Evolutionary conservation across 2,113 vertebrate genomes (phyloP).

Genomic region (Rhipidura dahli): DNA sequence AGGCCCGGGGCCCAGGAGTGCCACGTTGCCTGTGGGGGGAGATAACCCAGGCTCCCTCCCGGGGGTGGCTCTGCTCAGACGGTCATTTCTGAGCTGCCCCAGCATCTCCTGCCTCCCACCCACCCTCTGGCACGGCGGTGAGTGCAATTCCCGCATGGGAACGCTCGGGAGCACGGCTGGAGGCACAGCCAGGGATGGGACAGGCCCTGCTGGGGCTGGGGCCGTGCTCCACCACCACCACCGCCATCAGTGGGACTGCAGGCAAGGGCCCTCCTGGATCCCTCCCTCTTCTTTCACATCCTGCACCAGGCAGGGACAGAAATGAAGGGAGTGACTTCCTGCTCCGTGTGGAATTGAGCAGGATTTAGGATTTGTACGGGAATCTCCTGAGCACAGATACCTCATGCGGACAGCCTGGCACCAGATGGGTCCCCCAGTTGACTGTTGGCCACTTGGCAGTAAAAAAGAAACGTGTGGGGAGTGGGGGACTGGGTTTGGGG

Average conservation of each 20-base stretch:
- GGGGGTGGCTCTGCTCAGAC: neutral
- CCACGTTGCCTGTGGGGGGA: neutral
- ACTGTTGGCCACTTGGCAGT: neutral
- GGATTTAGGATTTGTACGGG: neutral
- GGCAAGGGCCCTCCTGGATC: neutral
- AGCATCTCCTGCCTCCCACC: neutral
- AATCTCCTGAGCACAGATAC: accelerated
- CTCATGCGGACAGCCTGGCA: neutral
- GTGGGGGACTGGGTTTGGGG: neutral
- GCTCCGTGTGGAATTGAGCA: neutral
- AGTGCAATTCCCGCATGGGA: neutral
- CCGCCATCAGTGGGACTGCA: accelerated
- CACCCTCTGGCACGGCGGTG: neutral
- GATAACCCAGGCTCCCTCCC: neutral
- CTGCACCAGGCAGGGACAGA: neutral
- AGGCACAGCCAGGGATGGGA: neutral
- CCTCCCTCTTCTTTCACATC: neutral
- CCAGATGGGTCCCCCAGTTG: too few relatives aligned
- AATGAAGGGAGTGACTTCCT: neutral
- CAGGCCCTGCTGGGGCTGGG: neutral
- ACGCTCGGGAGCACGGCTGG: neutral
- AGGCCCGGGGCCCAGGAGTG: neutral
- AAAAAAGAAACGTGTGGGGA: neutral
- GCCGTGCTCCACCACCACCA: neutral
- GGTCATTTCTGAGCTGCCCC: neutral